Evolutionary conservation across 2,888 invertebrate genomes (phyloP).

Genomic region (Pterobdella sp.): DNA sequence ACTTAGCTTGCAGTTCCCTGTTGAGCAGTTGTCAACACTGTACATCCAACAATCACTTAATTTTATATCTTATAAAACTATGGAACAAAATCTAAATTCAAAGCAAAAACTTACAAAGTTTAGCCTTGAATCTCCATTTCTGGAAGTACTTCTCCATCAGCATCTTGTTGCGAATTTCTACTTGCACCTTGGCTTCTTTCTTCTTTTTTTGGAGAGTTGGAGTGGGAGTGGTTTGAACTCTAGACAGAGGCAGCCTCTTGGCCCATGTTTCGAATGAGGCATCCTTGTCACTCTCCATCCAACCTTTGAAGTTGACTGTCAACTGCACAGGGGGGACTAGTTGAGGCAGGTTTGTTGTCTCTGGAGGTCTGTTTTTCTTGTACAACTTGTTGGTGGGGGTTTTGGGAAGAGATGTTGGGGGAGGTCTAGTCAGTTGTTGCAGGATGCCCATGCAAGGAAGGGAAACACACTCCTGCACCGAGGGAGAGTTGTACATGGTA

Average conservation of each 20-base stretch:
- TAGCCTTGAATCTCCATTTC: conserved; percentile 59
- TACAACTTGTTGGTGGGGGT: neutral
- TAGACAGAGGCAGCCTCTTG: conserved; percentile 56
- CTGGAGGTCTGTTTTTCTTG: neutral
- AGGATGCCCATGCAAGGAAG: conserved; percentile 86
- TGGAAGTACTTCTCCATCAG: conserved; percentile 68
- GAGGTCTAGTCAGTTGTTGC: conserved; percentile 55
- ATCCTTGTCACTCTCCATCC: conserved; percentile 64
- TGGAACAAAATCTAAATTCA: neutral
- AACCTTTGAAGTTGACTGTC: conserved; percentile 65
- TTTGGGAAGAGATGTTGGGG: conserved; percentile 32
- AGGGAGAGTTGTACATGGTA: conserved; percentile 58
- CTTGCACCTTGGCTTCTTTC: conserved; percentile 33
- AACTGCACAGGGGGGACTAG: conserved; percentile 53
- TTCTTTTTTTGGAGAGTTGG: conserved; percentile 27
- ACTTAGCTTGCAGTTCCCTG: conserved; percentile 14
- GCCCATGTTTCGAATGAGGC: conserved; percentile 69
- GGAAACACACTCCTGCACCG: conserved; percentile 81
- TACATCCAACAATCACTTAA: neutral
- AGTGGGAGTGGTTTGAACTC: neutral
- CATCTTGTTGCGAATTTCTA: conserved; percentile 50
- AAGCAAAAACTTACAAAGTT: conserved; percentile 38
- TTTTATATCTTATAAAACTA: neutral
- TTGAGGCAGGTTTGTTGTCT: neutral
- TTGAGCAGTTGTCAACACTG: neutral